Conservation (phyloP, 2,797 vertebrate species). For the Oreochromis mossambicus region DNA sequence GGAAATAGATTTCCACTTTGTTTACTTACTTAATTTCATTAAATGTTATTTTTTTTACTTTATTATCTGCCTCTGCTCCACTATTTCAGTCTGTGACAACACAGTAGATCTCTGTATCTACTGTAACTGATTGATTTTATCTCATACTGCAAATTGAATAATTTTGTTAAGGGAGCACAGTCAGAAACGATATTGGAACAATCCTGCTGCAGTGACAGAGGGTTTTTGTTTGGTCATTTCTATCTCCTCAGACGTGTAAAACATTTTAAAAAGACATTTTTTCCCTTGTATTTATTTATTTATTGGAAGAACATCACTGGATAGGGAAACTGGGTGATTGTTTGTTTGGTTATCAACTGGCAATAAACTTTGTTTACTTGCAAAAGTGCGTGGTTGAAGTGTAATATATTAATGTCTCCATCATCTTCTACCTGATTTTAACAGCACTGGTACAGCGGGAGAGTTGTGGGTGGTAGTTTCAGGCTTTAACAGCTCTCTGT, state of each 20-base stretch:
- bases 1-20: background rate
- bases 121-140: background rate
- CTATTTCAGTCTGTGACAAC: background rate
- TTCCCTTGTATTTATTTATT: background rate
- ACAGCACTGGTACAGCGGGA: background rate
- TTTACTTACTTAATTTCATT: background rate
- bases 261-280: fast-evolving
- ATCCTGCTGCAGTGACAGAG: background rate
- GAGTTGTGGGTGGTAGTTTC: background rate
- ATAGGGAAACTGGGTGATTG: background rate
- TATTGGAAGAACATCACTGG: background rate
- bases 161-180: background rate
- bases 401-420: background rate
- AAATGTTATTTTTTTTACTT: background rate
- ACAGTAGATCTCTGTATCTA: background rate
- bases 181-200: background rate
- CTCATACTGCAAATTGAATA: background rate
- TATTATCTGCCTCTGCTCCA: constrained; percentile 14
- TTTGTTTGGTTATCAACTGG: background rate
- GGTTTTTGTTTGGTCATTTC: background rate
- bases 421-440: background rate
- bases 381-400: background rate
- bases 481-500: background rate
- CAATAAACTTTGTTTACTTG: background rate
- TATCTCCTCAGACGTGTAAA: background rate